Percentiles rank a stretch among this genome's conserved stretches.
Conservation (phyloP, 92 coral and sea anemone species). For the Heteractis magnifica region DNA sequence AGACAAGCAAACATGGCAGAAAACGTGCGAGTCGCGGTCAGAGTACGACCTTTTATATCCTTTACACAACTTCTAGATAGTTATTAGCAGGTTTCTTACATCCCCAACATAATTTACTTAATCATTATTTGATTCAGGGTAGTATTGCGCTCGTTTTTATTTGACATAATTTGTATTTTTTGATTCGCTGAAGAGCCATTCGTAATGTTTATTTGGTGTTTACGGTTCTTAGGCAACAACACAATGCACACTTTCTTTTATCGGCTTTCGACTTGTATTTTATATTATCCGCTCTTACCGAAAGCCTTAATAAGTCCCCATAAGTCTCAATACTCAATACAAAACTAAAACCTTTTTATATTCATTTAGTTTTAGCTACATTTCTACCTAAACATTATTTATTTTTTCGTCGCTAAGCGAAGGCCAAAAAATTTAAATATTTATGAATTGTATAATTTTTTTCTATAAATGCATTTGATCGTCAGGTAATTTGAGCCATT, state of each 20-base stretch:
- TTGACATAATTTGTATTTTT: not conserved
- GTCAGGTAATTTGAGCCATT: not conserved
- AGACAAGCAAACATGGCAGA: conserved; percentile 68
- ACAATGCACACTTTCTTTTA: conserved; percentile 1
- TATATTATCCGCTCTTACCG: too few relatives aligned
- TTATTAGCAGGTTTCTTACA: not conserved
- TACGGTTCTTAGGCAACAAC: conserved; percentile 1
- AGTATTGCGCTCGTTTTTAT: not conserved
- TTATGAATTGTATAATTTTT: not conserved
- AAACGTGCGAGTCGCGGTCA: conserved; percentile 87
- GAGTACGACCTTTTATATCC: conserved; percentile 98
- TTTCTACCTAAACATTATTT: not conserved
- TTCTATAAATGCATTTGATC: not conserved
- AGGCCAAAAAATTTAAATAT: not conserved
- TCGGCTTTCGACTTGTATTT: too few relatives aligned
- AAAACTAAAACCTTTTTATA: not conserved
- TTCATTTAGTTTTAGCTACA: not conserved
- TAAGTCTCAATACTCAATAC: too few relatives aligned
- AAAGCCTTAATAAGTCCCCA: too few relatives aligned
- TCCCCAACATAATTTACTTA: not conserved
- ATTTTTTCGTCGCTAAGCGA: conserved; percentile 1
- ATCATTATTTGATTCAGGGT: not conserved
- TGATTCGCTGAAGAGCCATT: not conserved
- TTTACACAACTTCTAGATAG: conserved; percentile 22
- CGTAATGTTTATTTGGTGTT: not conserved